Conservation (phyloP, 92 coral and sea anemone genomes). For the Porites evermanni region DNA sequence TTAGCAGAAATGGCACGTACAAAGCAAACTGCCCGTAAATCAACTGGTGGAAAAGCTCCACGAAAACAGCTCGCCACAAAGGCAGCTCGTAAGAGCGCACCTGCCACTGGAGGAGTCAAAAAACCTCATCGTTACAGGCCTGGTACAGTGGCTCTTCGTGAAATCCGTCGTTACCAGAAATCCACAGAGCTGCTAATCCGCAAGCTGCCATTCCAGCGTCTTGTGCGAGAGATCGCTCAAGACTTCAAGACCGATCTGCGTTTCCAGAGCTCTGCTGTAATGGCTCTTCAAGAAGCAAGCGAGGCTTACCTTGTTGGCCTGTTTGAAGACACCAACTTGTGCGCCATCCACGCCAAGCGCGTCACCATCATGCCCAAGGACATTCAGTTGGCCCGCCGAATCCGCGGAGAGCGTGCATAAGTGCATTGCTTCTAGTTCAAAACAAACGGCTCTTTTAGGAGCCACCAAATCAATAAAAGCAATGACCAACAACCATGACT, state of each 20-base stretch:
- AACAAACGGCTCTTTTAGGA: neutral
- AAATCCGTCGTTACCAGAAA: conserved; percentile 95
- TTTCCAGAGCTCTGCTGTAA: conserved; percentile 96
- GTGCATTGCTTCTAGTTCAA: neutral
- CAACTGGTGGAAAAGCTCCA: conserved; percentile 98
- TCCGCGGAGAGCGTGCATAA: conserved; percentile 80
- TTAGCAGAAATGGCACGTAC: conserved; percentile 81
- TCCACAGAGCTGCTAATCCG: conserved; percentile 93
- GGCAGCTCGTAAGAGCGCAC: conserved; percentile 97
- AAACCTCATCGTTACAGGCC: conserved; percentile 99
- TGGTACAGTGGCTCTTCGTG: conserved; percentile 96
- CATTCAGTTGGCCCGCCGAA: conserved; percentile 93
- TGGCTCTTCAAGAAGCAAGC: conserved; percentile 87
- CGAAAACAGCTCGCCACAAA: conserved; percentile 96
- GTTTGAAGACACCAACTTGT: conserved; percentile 93
- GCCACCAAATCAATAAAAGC: conserved; percentile 38
- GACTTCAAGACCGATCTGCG: conserved; percentile 95
- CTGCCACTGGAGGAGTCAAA: conserved; percentile 98
- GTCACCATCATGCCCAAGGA: conserved; percentile 93
- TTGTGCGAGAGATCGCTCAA: conserved; percentile 89
- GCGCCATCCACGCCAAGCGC: conserved; percentile 95
- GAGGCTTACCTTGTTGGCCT: conserved; percentile 93
- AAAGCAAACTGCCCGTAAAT: conserved; percentile 96
- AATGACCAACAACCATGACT: conserved; percentile 5
- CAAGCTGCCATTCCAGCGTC: conserved; percentile 96